Conservation (phyloP, 2,888 invertebrate species). For the Alentia gelatinosa region DNA sequence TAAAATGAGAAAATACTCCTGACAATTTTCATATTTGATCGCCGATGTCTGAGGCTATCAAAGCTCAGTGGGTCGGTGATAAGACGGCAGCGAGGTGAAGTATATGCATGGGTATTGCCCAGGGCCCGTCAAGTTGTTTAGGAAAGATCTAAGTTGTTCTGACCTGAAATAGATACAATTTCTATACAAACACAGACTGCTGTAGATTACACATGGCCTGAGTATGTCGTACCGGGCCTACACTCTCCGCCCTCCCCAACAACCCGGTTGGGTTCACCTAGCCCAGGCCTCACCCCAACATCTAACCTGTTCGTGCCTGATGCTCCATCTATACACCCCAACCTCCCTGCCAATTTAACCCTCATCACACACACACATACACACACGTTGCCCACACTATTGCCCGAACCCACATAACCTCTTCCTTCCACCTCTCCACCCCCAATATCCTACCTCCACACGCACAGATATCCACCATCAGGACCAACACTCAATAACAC, state of each 20-base stretch:
- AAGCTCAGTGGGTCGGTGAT: background rate
- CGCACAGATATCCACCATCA: background rate
- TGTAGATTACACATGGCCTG: slow-evolving; percentile 36
- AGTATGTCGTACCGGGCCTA: background rate
- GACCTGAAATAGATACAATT: slow-evolving; percentile 49
- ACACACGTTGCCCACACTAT: too few species aligned
- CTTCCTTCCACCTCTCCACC: background rate
- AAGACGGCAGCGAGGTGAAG: background rate
- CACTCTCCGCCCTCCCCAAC: too few species aligned
- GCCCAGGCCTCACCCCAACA: background rate
- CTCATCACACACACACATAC: too few species aligned
- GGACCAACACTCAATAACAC: background rate
- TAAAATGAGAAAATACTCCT: background rate
- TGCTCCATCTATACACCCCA: background rate
- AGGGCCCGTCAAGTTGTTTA: background rate
- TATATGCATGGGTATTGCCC: background rate
- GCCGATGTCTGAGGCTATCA: background rate
- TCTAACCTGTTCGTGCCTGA: too few species aligned
- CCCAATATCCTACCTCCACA: background rate
- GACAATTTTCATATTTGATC: slow-evolving; percentile 7
- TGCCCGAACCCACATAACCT: too few species aligned
- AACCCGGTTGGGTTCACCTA: too few species aligned
- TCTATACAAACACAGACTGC: slow-evolving; percentile 30
- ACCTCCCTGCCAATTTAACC: background rate
- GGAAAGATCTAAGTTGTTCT: slow-evolving; percentile 47